Percentiles rank a stretch among this genome's conserved stretches.
These are phyloP conservation scores for Prostheceraeus crozeri DNA, from an alignment of 2,888 invertebrate genomes.

Conservation along the genomic window DNA sequence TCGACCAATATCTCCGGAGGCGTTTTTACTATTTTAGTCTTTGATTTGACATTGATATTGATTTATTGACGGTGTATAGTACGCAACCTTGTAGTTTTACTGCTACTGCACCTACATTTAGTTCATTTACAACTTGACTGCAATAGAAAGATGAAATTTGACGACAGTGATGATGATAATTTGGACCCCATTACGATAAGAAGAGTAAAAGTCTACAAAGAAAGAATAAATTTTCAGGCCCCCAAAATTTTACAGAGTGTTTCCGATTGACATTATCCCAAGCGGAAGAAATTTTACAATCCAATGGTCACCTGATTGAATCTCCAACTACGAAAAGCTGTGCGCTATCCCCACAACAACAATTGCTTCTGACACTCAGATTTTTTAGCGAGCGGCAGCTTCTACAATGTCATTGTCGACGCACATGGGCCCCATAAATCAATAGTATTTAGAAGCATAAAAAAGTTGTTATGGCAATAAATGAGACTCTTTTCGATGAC, in stretches of 20 bases:
- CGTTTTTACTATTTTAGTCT: no score
- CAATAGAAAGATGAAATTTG: no score
- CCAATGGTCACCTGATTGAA: conserved; percentile 12
- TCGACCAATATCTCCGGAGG: no score
- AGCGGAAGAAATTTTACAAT: neutral
- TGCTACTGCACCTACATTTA: no score
- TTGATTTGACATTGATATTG: no score
- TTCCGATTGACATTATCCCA: neutral
- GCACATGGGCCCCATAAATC: conserved; percentile 7
- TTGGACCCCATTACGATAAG: no score
- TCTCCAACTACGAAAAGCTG: neutral
- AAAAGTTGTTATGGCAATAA: neutral
- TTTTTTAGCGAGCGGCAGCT: conserved; percentile 23
- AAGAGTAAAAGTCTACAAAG: no score
- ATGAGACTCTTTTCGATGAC: neutral
- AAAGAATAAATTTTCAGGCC: conserved; percentile 2
- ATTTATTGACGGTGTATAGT: no score
- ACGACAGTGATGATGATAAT: no score
- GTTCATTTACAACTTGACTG: no score
- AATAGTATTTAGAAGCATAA: neutral
- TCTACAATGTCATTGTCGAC: conserved; percentile 6
- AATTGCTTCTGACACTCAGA: neutral
- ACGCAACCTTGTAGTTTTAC: no score
- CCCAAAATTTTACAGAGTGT: conserved; percentile 1
- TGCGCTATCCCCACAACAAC: neutral